These are phyloP conservation scores for Cerastoderma edule DNA, from an alignment of 2,888 invertebrate genomes.

Conservation along the genomic window DNA sequence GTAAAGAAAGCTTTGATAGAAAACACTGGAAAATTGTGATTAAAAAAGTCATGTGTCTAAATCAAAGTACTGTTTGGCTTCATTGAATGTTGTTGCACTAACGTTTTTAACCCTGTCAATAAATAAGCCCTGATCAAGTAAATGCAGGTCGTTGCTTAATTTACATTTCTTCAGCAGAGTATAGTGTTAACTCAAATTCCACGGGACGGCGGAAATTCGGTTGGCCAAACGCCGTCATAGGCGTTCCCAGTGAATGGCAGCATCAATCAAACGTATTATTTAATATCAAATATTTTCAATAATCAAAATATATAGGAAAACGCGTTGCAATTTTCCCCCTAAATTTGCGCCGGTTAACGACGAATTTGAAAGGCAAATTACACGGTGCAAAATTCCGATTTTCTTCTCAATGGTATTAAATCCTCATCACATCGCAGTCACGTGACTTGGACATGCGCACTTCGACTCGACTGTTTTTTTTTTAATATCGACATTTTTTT, in stretches of 20 bases:
- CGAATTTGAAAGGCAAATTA: constrained; percentile 60
- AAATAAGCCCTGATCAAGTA: too few relatives aligned
- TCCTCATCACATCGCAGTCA: constrained; percentile 49
- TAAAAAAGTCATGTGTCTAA: too few relatives aligned
- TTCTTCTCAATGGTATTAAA: constrained; percentile 47
- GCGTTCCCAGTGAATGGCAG: constrained; percentile 9
- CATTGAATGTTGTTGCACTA: too few relatives aligned
- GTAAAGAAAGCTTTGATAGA: too few relatives aligned
- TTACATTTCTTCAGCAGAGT: too few relatives aligned
- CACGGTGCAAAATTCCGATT: constrained; percentile 51
- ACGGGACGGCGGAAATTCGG: too few relatives aligned
- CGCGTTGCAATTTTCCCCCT: constrained; percentile 40
- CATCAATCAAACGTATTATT: constrained; percentile 27
- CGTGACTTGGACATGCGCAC: constrained; percentile 55
- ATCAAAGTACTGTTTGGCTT: too few relatives aligned
- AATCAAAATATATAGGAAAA: constrained; percentile 51
- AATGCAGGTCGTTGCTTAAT: too few relatives aligned
- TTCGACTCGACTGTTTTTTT: constrained; percentile 1
- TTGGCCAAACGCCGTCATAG: constrained; percentile 18
- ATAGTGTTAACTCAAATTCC: too few relatives aligned
- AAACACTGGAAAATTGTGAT: too few relatives aligned
- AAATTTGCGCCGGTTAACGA: constrained; percentile 54
- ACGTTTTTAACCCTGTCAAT: too few relatives aligned
- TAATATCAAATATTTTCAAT: constrained; percentile 49
- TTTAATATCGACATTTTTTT: too few relatives aligned